Evolutionary conservation across 2,797 vertebrate species (phyloP), one percentile per base, ranked within the genome.

Genomic region (Neomorphus geoffroyi): DNA sequence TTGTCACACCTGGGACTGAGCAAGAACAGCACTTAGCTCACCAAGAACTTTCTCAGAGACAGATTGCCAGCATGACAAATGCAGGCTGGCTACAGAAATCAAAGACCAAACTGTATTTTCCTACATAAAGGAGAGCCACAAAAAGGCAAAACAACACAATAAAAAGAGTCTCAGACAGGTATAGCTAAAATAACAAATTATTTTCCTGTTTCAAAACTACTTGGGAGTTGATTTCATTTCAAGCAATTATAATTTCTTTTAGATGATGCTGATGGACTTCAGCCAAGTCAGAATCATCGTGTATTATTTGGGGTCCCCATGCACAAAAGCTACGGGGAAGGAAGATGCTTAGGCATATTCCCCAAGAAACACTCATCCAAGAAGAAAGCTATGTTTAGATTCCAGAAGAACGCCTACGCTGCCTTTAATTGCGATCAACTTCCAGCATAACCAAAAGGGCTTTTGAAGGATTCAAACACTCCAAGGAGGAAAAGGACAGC

Each of bases 11-110:
- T 64, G 56, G 23, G 94, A 93, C 88, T 82, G 35, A 82, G 71
- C 64, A 91, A 92, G 88, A 86, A 87, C 82, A 83, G 51, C 85
- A 85, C 70, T 92, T 41, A 65, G 66, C 84, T 92, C 62, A 43
- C 9, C 86, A 66, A 94, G n/a, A 94, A 90, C 80, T 81, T 87
- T 96, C 83, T 90, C 90, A 90, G 80, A 92, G 75, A 95, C 61
- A 88, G 62, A 84, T 0, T 94, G 93, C 95, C 94, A 96, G 70
- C 39, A 35, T 74, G 92, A 95, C 92, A 97, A 92, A 89, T 41
- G 43, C 46, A 75, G 46, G 48, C 4, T 81, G 71, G 79, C 69
- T 89, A 54, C 39, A 74, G 62, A 96, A 93, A 94, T 80, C 80
- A 89, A 92, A 96, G 56, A 75, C 27, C 66, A 90, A 88, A 81